Conservation (phyloP, 2,113 vertebrate species). For the Chiloscyllium plagiosum region DNA sequence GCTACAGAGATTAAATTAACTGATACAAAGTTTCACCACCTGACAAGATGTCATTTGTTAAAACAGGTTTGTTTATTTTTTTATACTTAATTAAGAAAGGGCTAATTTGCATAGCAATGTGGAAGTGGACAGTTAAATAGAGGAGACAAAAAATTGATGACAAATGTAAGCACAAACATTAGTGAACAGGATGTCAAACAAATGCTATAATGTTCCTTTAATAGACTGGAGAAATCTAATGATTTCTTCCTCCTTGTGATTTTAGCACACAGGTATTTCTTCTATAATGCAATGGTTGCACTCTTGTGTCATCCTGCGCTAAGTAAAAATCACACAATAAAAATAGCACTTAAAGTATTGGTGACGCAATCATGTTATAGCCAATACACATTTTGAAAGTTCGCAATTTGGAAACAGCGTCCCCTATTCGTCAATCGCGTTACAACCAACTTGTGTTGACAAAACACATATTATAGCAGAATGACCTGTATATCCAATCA, state of each 20-base stretch:
- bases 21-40: neutral
- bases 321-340: too few species aligned
- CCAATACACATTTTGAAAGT: too few species aligned
- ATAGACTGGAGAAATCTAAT: neutral
- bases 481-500: neutral
- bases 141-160: neutral
- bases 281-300: too few species aligned
- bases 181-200: neutral
- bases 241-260: neutral
- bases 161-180: neutral
- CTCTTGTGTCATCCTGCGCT: too few species aligned
- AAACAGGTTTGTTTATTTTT: neutral
- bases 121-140: neutral
- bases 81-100: neutral
- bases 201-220: neutral
- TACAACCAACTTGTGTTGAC: too few species aligned
- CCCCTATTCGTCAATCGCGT: too few species aligned
- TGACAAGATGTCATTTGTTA: neutral
- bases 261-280: neutral
- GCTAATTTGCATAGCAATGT: neutral
- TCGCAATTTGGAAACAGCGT: too few species aligned
- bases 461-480: too few species aligned
- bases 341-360: too few species aligned
- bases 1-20: neutral
- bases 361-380: too few species aligned